These are phyloP conservation scores for Alloplasta piceator DNA, from an alignment of 2,888 invertebrate genomes.

Conservation along the genomic window DNA sequence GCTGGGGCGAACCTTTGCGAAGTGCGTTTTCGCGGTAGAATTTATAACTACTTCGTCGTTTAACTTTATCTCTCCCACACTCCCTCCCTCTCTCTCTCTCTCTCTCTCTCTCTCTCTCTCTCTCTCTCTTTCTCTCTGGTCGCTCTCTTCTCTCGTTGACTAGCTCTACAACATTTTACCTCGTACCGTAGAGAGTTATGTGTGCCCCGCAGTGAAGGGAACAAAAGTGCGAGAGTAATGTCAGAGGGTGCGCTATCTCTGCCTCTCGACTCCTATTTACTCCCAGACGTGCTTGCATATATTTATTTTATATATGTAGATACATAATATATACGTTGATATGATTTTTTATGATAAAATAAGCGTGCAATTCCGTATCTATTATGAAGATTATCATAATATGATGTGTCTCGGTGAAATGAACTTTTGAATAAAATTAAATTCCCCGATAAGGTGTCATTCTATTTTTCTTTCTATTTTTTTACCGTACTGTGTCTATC, in stretches of 20 bases:
- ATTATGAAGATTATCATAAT: conserved; percentile 25
- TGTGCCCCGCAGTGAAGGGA: background rate
- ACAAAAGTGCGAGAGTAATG: conserved; percentile 7
- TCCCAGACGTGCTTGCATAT: conserved; percentile 30
- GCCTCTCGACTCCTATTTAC: conserved; percentile 15
- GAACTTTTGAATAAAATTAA: conserved; percentile 17
- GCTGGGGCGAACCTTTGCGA: conserved; percentile 43
- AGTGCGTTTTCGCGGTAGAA: conserved; percentile 53
- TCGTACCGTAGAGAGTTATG: conserved; percentile 3
- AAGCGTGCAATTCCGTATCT: conserved; percentile 10
- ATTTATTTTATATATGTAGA: background rate
- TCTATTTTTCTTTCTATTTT: too few species aligned
- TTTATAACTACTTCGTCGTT: conserved; percentile 58
- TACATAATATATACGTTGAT: background rate
- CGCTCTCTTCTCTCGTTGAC: conserved; percentile 20
- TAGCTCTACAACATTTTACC: conserved; percentile 35
- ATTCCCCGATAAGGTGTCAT: background rate
- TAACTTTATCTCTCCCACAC: conserved; percentile 30
- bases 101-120: conserved; percentile 16
- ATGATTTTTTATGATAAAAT: conserved; percentile 8
- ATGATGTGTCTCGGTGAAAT: conserved; percentile 16
- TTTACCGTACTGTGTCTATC: too few species aligned
- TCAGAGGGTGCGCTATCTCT: conserved; percentile 32
- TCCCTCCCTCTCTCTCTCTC: background rate
- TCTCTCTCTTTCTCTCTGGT: conserved; percentile 26